Conservation (phyloP, 2,113 vertebrate species). For the Tautogolabrus adspersus region DNA sequence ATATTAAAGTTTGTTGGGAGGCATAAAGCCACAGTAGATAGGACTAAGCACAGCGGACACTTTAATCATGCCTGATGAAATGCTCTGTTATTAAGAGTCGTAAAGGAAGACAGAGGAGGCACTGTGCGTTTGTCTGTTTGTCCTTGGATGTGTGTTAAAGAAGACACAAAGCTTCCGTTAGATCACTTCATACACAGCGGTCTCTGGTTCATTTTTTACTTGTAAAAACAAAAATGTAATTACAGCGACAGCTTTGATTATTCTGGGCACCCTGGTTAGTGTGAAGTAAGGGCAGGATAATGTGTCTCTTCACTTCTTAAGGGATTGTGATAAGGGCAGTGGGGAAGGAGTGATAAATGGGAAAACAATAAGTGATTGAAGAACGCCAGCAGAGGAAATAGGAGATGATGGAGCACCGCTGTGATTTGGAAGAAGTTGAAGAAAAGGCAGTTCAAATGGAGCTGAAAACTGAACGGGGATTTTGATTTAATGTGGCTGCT, state of each 20-base stretch:
- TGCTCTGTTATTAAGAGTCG: constrained; percentile 13
- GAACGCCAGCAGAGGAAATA: constrained; percentile 7
- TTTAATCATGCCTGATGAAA: constrained; percentile 47
- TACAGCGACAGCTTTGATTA: constrained; percentile 34
- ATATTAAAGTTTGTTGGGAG: constrained; percentile 42
- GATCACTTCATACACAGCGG: constrained; percentile 34
- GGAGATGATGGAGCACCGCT: constrained; percentile 25
- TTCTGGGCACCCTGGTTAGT: neutral
- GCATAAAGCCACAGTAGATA: constrained; percentile 31
- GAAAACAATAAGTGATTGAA: constrained; percentile 32
- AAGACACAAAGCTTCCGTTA: neutral
- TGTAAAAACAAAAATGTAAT: constrained; percentile 30
- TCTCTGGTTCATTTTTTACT: constrained; percentile 31
- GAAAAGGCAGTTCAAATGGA: constrained; percentile 18
- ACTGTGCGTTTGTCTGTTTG: neutral
- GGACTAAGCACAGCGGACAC: constrained; percentile 24
- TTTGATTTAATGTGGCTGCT: constrained; percentile 47
- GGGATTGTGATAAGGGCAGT: neutral
- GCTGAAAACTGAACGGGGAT: neutral
- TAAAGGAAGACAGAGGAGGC: neutral
- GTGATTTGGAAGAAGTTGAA: constrained; percentile 15
- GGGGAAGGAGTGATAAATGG: constrained; percentile 24
- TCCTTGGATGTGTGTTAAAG: neutral
- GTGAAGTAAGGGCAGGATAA: constrained; percentile 17
- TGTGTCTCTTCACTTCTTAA: constrained; percentile 1